A percentile compares a stretch with the other conserved stretches of the same genome.
Evolutionary conservation across 2,797 vertebrate species (phyloP).

Genomic region (Pagetopsis macropterus): DNA sequence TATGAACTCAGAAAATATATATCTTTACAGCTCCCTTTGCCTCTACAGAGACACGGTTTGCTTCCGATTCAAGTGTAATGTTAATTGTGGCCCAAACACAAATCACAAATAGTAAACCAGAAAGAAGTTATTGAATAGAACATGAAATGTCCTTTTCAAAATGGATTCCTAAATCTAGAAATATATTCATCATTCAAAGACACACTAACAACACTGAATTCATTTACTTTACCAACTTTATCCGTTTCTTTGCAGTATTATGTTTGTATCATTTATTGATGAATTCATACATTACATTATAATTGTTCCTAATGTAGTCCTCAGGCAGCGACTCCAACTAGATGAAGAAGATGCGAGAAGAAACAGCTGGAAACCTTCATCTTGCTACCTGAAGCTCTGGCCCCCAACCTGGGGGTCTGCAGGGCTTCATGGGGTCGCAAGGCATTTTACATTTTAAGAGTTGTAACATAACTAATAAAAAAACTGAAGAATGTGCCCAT

Average conservation of each 20-base stretch:
- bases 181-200: neutral
- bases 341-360: constrained; percentile 12
- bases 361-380: constrained; percentile 6
- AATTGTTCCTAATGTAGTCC: constrained; percentile 34
- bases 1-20: no score
- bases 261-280: neutral
- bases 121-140: neutral
- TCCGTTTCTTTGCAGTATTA: neutral
- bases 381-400: neutral
- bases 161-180: neutral
- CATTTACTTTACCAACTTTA: neutral
- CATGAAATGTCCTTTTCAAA: neutral
- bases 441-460: no score
- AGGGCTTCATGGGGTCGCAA: no score
- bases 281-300: neutral
- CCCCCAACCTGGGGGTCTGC: no score
- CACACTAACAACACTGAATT: neutral
- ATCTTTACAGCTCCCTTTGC: neutral
- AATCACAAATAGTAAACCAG: constrained; percentile 2
- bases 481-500: no score
- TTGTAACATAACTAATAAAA: no score
- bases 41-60: neutral
- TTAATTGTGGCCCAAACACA: neutral
- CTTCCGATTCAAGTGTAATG: neutral
- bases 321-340: constrained; percentile 63